Base-by-base conservation (phyloP, 2,113 vertebrate species). In the Cyphomyrus discorhynchus region DNA sequence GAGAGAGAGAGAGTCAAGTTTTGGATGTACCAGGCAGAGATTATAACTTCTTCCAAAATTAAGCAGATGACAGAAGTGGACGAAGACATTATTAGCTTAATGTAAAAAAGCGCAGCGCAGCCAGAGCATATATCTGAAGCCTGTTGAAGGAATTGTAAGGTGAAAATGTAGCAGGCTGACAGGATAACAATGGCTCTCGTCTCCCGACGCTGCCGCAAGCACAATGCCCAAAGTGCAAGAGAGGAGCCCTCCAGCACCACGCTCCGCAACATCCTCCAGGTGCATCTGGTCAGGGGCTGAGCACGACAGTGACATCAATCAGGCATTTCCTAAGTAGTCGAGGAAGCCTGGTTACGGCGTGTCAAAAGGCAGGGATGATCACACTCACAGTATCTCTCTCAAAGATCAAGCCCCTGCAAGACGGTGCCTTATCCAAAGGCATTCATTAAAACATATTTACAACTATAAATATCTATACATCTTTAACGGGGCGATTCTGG, bases 211-310 rank as follows among this genome's bases (percentile, higher is more conserved):
- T n/a, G 31, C 58, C 10, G 0, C 1, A 88, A 88, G 58, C 45
- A 46, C 3, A 80, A n/a, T 13, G n/a, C 1, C 86, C 24, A 17
- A 7, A 13, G 42, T 27, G 88, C 15, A 8, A 47, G 45, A 15
- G 39, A 7, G 1, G 3, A 27, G 39, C n/a, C 45, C n/a, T 77
- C 31, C 53, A 24, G 42, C 21, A 21, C 5, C 7, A 24, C 11
- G n/a, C 31, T 21, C 35, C 7, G 10, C 49, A 53, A 45, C 27
- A 83, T 82, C 74, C 88, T 89, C 88, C 88, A 89, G 88, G 88
- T 89, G 70, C 45, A 24, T 66, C 80, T 35, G 58, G 24, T 66
- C 45, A 17, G n/a, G 66, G 49, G 45, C 42, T 53, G 50, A 84
- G 13, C 31, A 35, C 24, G 1, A 31, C 52, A 85, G 53, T 24